A percentile compares a stretch with the other conserved stretches of the same genome.
phyloP scores from a whole-genome alignment of 2,113 vertebrate species.

The Odocoileus virginianus region DNA sequence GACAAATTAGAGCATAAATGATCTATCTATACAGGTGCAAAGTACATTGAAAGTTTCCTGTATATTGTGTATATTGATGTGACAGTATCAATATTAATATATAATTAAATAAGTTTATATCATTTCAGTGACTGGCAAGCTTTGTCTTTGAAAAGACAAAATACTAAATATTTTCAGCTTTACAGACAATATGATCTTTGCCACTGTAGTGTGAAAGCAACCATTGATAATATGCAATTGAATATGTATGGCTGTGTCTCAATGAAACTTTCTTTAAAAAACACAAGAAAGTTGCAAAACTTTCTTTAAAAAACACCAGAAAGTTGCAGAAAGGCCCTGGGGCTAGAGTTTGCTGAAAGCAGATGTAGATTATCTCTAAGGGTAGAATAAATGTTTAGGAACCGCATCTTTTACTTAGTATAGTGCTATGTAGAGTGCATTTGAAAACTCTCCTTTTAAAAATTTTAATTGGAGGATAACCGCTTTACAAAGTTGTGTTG shows the following conservation, averaged over 20 bases:
- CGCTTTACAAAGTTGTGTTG: not conserved
- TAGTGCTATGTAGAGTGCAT: not conserved
- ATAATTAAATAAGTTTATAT: not conserved
- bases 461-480: not conserved
- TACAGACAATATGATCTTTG: not conserved
- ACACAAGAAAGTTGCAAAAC: rapidly evolving
- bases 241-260: not conserved
- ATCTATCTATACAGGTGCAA: not conserved
- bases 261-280: not conserved
- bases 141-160: not conserved
- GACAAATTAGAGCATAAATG: not conserved
- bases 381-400: not conserved
- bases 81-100: no score
- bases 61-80: not conserved
- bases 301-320: not conserved
- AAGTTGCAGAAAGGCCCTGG: not conserved
- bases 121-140: not conserved
- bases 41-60: not conserved
- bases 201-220: not conserved
- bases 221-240: not conserved
- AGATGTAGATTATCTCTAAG: not conserved
- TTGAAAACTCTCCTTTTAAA: not conserved
- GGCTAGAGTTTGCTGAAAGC: not conserved
- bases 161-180: not conserved
- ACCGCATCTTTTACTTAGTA: not conserved